A percentile compares a stretch with the other conserved stretches of the same genome.
These are phyloP conservation scores for Falco novaeseelandiae DNA, from an alignment of 2,797 vertebrate genomes.

Conservation along the genomic window DNA sequence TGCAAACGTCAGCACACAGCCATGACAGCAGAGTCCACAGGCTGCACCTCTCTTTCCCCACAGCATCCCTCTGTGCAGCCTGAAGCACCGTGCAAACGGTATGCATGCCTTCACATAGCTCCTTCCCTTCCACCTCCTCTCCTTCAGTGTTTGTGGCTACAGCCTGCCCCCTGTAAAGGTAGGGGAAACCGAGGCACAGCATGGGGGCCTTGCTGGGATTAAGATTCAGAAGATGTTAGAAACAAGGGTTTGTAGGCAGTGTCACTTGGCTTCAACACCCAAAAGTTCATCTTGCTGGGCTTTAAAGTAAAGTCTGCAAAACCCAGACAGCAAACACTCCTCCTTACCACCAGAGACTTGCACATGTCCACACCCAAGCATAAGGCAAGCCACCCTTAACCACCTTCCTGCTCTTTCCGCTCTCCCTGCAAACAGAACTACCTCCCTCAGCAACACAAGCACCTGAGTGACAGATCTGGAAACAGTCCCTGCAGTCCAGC, in stretches of 20 bases:
- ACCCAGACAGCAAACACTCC: neutral
- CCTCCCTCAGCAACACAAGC: neutral
- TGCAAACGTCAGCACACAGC: neutral
- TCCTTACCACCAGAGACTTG: neutral
- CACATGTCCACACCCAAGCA: neutral
- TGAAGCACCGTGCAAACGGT: neutral
- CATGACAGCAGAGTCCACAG: neutral
- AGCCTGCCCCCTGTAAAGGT: rapidly evolving
- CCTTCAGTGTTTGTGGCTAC: neutral
- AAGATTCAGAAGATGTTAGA: neutral
- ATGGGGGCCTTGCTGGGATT: neutral
- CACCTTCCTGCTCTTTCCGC: neutral
- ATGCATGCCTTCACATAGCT: neutral
- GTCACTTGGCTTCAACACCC: neutral
- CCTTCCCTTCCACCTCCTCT: neutral
- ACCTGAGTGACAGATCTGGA: neutral
- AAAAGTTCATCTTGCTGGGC: neutral
- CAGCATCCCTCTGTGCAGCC: neutral
- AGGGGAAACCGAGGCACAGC: neutral
- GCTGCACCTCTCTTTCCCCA: neutral
- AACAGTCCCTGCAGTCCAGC: neutral
- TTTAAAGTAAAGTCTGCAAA: neutral
- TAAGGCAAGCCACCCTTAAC: neutral
- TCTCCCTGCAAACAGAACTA: neutral
- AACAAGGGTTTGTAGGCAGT: neutral